A percentile compares a stretch with the other conserved stretches of the same genome.
phyloP scores from a whole-genome alignment of 2,113 vertebrate genomes.

The Noturus placidus region DNA sequence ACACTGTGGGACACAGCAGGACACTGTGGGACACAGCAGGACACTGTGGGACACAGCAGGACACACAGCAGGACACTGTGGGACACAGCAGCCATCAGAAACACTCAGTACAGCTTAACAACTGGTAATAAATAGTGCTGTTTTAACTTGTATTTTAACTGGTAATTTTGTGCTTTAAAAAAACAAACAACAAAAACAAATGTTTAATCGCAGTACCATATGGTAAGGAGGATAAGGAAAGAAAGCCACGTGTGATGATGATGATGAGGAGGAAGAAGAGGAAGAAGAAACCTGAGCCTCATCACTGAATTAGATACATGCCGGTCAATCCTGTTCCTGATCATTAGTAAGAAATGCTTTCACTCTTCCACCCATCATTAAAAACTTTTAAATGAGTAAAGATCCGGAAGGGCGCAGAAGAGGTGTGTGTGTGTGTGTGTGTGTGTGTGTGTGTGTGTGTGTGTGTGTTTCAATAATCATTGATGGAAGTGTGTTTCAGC shows the following conservation, averaged over 20 bases:
- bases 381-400: neutral
- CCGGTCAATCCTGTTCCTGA: neutral
- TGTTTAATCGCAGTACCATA: neutral
- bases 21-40: neutral
- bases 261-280: neutral
- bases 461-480: neutral
- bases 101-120: too few species aligned
- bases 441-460: neutral
- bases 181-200: neutral
- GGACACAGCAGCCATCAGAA: neutral
- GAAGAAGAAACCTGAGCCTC: neutral
- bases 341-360: neutral
- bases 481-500: neutral
- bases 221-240: neutral
- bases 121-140: neutral
- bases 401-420: neutral
- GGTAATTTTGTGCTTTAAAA: neutral
- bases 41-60: neutral
- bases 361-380: neutral
- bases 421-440: neutral
- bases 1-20: neutral
- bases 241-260: constrained; percentile 21
- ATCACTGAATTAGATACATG: neutral
- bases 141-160: neutral
- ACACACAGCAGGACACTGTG: neutral